phyloP scores from a whole-genome alignment of 2,113 vertebrate species.

The Mixornis gularis region DNA sequence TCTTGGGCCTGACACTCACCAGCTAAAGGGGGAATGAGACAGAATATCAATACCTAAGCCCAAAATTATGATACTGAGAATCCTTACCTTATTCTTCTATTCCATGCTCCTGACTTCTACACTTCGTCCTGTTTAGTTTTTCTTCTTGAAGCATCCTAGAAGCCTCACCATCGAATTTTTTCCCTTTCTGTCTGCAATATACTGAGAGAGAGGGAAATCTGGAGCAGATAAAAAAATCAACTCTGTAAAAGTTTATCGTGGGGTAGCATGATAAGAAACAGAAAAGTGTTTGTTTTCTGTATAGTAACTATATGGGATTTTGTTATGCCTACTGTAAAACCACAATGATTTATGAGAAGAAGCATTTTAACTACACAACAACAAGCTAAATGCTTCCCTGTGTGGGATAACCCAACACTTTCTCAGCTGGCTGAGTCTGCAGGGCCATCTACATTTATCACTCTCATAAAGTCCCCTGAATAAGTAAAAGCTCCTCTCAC shows the following conservation, averaged over 20 bases:
- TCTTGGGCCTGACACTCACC: neutral
- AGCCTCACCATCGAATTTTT: neutral
- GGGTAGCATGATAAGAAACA: neutral
- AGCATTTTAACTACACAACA: conserved; percentile 26
- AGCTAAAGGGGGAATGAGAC: neutral
- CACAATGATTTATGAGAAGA: conserved; percentile 31
- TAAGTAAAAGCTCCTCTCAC: conserved; percentile 54
- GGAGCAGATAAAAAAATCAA: neutral
- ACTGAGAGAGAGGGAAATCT: neutral
- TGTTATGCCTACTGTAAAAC: conserved; percentile 30
- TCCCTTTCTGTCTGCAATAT: neutral
- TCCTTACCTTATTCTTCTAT: neutral
- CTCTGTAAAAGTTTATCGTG: neutral
- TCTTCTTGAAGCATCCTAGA: neutral
- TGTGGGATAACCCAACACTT: conserved; percentile 35
- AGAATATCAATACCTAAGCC: neutral
- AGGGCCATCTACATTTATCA: conserved; percentile 67
- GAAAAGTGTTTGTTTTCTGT: neutral
- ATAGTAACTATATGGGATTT: neutral
- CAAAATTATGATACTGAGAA: neutral
- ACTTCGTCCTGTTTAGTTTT: neutral
- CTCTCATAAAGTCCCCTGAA: conserved; percentile 70
- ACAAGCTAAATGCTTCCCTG: conserved; percentile 50
- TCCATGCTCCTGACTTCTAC: neutral
- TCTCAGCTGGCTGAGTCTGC: conserved; percentile 37